Evolutionary conservation across 1,140 invertebrate genomes (phyloP), one percentile per base, ranked within the genome.

Genomic region (Steinernema khuongi): DNA sequence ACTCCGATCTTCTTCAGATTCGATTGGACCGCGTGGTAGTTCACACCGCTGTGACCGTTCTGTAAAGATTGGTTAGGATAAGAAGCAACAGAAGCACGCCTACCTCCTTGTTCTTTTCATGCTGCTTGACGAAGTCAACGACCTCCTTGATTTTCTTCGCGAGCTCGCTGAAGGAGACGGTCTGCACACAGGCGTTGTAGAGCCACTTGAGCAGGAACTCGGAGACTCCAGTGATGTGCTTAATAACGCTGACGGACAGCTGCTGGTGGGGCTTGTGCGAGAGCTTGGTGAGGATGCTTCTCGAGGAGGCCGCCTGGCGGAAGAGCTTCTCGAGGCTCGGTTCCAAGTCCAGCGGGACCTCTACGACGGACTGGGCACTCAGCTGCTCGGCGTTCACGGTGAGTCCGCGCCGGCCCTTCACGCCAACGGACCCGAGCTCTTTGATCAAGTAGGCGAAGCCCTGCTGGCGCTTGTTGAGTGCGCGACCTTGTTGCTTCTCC

Each of bases 401-500:
- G 4, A 72, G 30, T 7, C 76, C 73, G n/a, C 74, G 50, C 18
- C 79, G 50, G 30, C 41, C 60, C 1, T 30, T 31, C 1, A 80
- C 68, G 1, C 79, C 79, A 71, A 77, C 11, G n/a, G 36, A 29
- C 1, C 31, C 50, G 1, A 68, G 36, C 29, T 68, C 19, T 19
- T 72, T 71, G 36, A 80, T 50, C 1, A 80, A 32, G 43, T 67
- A 66, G 19, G 79, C 50, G 31, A 80, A 79, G 1, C 31, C 31
- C 32, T 76, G 68, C 19, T 80, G 79, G 32, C 79, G 77, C 28
- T 74, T 70, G 33, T 76, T 79, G 7, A 81, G 22, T 22, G 79
- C 79, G 1, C 77, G 77, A 22, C 79, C 79, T 67, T 80, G 79
- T 28, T 60, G 41, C 77, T 80, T 80, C 43, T 81, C 76, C n/a